Percentiles rank a stretch among this genome's conserved stretches.
Evolutionary conservation across 2,113 vertebrate species (phyloP).

Genomic region (Herpailurus yagouaroundi): DNA sequence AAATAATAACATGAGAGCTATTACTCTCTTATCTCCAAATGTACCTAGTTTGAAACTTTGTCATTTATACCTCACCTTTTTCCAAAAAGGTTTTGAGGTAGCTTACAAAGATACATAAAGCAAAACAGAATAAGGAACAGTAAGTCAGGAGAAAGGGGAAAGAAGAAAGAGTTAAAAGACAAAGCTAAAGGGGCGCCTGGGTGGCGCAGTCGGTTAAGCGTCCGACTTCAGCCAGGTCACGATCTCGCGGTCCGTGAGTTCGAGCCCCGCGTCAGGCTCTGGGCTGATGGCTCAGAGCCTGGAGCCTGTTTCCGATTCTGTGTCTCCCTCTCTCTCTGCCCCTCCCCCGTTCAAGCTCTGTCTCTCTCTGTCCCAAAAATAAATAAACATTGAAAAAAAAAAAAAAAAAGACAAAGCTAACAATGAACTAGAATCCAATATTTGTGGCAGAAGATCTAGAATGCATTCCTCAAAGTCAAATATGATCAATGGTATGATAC

Average conservation of each 20-base stretch:
- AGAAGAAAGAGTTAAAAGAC: background rate
- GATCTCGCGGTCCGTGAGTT: too few species aligned
- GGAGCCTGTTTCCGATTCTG: too few species aligned
- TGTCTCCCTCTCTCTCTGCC: too few species aligned
- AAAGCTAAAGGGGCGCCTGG: too few species aligned
- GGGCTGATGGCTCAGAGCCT: too few species aligned
- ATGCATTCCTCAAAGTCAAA: background rate
- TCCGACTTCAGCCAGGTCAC: too few species aligned
- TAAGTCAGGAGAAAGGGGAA: background rate
- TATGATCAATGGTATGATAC: background rate
- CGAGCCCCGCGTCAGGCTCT: too few species aligned
- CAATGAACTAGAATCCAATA: background rate
- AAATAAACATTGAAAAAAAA: too few species aligned
- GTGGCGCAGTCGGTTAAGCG: too few species aligned
- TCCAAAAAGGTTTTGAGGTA: background rate
- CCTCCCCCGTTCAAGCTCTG: too few species aligned
- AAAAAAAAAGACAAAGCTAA: background rate
- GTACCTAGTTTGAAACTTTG: background rate
- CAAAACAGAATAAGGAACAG: background rate
- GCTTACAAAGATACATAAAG: background rate
- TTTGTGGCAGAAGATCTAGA: background rate
- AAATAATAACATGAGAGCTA: background rate
- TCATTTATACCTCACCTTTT: background rate
- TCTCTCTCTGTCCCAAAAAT: too few species aligned
- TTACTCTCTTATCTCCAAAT: background rate